A percentile compares a stretch with the other conserved stretches of the same genome.
Conservation (phyloP, 2,888 invertebrate genomes). For the Epinotia nisella region DNA sequence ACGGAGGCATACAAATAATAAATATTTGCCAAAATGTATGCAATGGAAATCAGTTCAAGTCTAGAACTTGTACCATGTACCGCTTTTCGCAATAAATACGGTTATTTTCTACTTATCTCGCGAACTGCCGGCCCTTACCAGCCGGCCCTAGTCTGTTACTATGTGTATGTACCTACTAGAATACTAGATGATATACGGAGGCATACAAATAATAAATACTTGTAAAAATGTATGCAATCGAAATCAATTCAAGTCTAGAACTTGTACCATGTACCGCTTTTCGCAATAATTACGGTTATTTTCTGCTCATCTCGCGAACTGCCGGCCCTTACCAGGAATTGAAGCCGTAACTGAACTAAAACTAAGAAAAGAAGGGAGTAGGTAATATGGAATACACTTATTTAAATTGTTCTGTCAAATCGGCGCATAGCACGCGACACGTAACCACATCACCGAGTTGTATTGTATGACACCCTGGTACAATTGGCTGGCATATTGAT, state of each 20-base stretch:
- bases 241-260: too few species aligned
- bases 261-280: too few species aligned
- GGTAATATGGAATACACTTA: background rate
- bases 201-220: too few species aligned
- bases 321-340: background rate
- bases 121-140: too few species aligned
- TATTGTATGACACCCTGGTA: slow-evolving; percentile 9
- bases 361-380: background rate
- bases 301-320: background rate
- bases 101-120: too few species aligned
- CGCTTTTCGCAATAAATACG: too few species aligned
- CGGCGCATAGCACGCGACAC: background rate
- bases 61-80: background rate
- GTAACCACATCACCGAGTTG: slow-evolving; percentile 4
- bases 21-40: background rate
- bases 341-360: background rate
- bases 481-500: slow-evolving; percentile 14
- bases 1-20: background rate
- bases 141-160: too few species aligned
- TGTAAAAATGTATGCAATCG: too few species aligned
- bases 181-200: too few species aligned
- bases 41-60: background rate
- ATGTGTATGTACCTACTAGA: too few species aligned
- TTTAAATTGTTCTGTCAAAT: background rate
- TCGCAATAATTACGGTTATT: too few species aligned